Conservation (phyloP, 2,888 invertebrate genomes). For the Elmis aenea region DNA sequence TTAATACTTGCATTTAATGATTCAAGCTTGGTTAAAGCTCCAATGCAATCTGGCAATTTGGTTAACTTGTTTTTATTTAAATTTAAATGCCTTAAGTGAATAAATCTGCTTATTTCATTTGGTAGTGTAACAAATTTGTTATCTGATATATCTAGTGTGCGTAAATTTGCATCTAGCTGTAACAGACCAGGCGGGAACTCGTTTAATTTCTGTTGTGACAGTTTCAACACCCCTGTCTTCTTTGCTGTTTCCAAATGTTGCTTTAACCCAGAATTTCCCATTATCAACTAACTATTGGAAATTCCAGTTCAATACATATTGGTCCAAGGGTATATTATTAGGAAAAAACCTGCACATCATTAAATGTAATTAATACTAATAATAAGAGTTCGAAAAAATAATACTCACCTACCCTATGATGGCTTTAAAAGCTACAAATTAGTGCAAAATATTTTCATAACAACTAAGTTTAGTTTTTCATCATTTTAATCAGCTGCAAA, state of each 20-base stretch:
- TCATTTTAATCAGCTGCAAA: too few species aligned
- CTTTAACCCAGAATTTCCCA: constrained; percentile 88
- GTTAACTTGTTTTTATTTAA: constrained; percentile 80
- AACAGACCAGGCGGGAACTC: constrained; percentile 69
- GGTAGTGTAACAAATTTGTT: constrained; percentile 81
- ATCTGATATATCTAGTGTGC: constrained; percentile 88
- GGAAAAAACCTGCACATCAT: too few species aligned
- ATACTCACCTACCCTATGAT: too few species aligned
- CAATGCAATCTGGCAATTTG: constrained; percentile 61
- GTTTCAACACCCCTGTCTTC: constrained; percentile 90
- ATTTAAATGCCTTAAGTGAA: constrained; percentile 67
- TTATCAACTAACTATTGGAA: constrained; percentile 38
- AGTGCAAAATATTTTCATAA: too few species aligned
- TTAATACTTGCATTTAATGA: constrained; percentile 76
- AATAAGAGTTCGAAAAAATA: too few species aligned
- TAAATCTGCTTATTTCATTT: constrained; percentile 70
- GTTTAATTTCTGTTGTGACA: constrained; percentile 77
- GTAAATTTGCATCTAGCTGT: constrained; percentile 61
- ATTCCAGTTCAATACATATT: neutral
- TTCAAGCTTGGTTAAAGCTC: constrained; percentile 67
- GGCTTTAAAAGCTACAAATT: too few species aligned
- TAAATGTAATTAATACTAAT: too few species aligned
- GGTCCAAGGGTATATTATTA: too few species aligned
- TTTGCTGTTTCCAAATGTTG: constrained; percentile 92
- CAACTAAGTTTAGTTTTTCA: too few species aligned